Base-by-base conservation (phyloP, 2,113 vertebrate genomes). In the Oncorhynchus mykiss region DNA sequence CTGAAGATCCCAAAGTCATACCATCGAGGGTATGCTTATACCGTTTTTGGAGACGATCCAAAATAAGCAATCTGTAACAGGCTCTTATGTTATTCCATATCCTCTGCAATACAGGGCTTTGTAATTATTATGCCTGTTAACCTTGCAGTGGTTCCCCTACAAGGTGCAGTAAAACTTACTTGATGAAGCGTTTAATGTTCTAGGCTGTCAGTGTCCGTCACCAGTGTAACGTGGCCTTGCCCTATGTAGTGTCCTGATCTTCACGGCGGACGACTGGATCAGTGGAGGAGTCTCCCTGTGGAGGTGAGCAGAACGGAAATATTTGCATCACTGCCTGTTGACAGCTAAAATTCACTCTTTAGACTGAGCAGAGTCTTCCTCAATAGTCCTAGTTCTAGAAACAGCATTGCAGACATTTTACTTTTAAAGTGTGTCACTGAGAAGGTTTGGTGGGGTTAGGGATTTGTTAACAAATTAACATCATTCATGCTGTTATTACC, bases 11-110 rank as follows among this genome's bases (percentile, higher is more conserved):
- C 54, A 57, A 57, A 57, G 14, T 57, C 18, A 5, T 5, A 57
- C 54, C 54, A 45, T 12, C 39, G 2, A 45, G 62, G 24, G 11
- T 31, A 25, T 27, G 14, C 13, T 67, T 16, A 31, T 8, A 27
- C 27, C 4, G 2, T 24, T 29, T 67, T 29, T 13, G n/a, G 65
- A 67, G 14, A 67, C 16, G 5, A 29, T 29, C 65, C 25, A 69
- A 67, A 82, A 68, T 75, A 84, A 82, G 62, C 69, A 76, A 73
- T 71, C 45, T 78, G 81, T 67, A 75, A 49, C 73, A 39, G 59
- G 73, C 74, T 85, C 71, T 66, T 74, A 84, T 80, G 78, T 83
- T 83, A 79, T 78, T 86, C 78, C 70, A 72, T 59, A 72, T 78
- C 65, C 49, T 80, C 73, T 67, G 54, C 67, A 60, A 25, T 67